Evolutionary conservation across 1,140 invertebrate species (phyloP).

Genomic region (Diabrotica undecimpunctata): DNA sequence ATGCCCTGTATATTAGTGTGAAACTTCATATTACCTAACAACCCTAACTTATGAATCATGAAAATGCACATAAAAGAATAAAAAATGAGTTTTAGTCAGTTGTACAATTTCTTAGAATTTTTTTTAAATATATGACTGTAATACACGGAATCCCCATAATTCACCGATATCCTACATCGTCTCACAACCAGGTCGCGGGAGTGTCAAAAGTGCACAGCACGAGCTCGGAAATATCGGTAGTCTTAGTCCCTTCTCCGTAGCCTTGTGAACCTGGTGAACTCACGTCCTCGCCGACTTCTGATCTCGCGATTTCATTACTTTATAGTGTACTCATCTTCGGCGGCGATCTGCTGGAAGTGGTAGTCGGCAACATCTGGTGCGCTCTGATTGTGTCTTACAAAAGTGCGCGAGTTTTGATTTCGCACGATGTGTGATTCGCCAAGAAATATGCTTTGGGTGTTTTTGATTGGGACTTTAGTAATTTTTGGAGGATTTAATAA

Average conservation of each 20-base stretch:
- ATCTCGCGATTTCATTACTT: neutral
- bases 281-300: neutral
- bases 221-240: slow-evolving; percentile 4
- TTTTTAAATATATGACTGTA: no score
- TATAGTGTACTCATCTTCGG: neutral
- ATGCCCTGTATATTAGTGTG: no score
- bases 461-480: neutral
- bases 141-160: no score
- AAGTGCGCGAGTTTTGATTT: neutral
- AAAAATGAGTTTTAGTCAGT: no score
- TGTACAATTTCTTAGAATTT: no score
- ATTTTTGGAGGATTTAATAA: neutral
- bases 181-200: slow-evolving; percentile 6
- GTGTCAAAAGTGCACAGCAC: slow-evolving; percentile 3
- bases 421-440: neutral
- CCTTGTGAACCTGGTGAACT: slow-evolving; percentile 10
- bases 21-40: no score
- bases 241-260: slow-evolving; percentile 5
- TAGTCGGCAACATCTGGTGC: no score
- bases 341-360: neutral
- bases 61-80: no score
- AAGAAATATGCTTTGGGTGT: neutral
- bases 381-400: no score
- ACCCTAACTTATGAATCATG: no score
- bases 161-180: neutral